A percentile compares a stretch with the other conserved stretches of the same genome.
Evolutionary conservation across 2,797 vertebrate genomes (phyloP).

Genomic region (Xenops minutus): DNA sequence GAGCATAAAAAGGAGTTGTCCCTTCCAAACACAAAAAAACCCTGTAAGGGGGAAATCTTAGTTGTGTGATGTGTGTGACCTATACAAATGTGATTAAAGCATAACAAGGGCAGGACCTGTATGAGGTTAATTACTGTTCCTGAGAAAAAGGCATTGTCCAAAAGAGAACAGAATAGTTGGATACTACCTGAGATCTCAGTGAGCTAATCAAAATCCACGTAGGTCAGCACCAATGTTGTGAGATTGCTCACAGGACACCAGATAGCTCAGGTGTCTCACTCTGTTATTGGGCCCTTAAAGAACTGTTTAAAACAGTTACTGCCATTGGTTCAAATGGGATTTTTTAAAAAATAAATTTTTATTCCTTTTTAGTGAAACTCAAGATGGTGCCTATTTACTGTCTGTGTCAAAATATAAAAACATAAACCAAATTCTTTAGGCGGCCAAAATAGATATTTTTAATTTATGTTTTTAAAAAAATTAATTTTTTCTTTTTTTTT

Average conservation of each 20-base stretch:
- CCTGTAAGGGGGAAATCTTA: background rate
- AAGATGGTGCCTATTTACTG: background rate
- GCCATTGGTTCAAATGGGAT: background rate
- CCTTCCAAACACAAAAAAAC: background rate
- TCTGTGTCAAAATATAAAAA: background rate
- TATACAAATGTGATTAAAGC: background rate
- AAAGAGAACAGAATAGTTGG: background rate
- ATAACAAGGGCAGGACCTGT: background rate
- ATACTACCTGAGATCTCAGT: background rate
- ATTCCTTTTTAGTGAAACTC: background rate
- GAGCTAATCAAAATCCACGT: background rate
- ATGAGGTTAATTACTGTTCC: background rate
- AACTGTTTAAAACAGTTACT: background rate
- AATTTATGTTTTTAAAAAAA: background rate
- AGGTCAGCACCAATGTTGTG: background rate
- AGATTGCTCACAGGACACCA: background rate
- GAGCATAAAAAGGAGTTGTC: background rate
- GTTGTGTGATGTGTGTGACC: background rate
- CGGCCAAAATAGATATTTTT: background rate
- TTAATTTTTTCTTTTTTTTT: background rate
- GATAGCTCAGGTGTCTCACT: background rate
- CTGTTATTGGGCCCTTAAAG: background rate
- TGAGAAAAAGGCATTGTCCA: background rate
- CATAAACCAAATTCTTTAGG: background rate
- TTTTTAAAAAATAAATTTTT: background rate